Conservation (phyloP, 2,888 invertebrate species). For the Ectemnius continuus region DNA sequence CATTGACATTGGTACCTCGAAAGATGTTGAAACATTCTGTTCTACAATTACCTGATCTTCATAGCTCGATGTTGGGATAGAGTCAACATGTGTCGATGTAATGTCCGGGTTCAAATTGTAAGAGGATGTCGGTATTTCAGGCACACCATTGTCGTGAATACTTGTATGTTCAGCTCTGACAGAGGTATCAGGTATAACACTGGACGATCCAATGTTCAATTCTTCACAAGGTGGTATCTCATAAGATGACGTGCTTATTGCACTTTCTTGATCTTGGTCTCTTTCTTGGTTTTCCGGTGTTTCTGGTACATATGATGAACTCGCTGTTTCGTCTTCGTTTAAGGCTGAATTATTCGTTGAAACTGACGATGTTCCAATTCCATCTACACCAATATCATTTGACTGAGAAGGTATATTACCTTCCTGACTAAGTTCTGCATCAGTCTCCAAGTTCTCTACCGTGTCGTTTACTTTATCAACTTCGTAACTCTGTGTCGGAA, state of each 20-base stretch:
- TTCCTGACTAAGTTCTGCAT: conserved; percentile 70
- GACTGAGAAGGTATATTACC: conserved; percentile 74
- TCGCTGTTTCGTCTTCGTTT: conserved; percentile 76
- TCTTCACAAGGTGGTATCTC: conserved; percentile 76
- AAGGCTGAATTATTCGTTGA: conserved; percentile 70
- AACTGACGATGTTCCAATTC: conserved; percentile 70
- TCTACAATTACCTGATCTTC: conserved; percentile 72
- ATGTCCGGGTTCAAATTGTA: conserved; percentile 75
- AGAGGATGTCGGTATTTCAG: conserved; percentile 75
- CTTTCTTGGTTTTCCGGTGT: conserved; percentile 76
- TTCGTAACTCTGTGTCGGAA: conserved; percentile 75
- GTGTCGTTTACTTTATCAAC: conserved; percentile 70
- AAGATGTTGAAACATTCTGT: conserved; percentile 75
- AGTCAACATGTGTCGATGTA: conserved; percentile 70
- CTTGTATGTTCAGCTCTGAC: conserved; percentile 69
- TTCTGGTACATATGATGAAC: conserved; percentile 76
- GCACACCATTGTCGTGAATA: conserved; percentile 74
- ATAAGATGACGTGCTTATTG: conserved; percentile 76
- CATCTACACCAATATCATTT: conserved; percentile 71
- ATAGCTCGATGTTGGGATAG: conserved; percentile 72
- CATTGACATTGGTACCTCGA: conserved; percentile 73
- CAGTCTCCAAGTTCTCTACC: conserved; percentile 68
- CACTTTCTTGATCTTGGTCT: conserved; percentile 76
- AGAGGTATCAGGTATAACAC: conserved; percentile 71
- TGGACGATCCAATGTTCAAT: conserved; percentile 74